Conservation (phyloP, 2,888 invertebrate species). For the Aphrophora alni region DNA sequence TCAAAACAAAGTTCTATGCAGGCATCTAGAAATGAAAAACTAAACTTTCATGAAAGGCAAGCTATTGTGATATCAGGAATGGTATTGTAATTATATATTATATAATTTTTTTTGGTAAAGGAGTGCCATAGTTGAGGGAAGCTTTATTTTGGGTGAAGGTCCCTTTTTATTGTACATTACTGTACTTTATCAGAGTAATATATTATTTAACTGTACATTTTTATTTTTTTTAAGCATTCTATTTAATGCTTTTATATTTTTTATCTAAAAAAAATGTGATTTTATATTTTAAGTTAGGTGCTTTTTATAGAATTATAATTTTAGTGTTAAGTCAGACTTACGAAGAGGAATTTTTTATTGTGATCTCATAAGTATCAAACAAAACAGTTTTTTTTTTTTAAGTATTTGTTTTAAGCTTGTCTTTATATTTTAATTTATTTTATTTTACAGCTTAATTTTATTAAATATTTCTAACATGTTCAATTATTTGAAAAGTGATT, state of each 20-base stretch:
- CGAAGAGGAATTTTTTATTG: background rate
- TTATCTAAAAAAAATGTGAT: background rate
- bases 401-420: background rate
- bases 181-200: constrained; percentile 1
- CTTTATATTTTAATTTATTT: background rate
- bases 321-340: background rate
- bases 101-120: background rate
- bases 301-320: background rate
- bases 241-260: background rate
- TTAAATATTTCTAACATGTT: background rate
- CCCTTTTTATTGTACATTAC: constrained; percentile 2
- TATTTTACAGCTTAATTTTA: background rate
- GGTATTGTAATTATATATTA: background rate
- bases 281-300: constrained; percentile 7
- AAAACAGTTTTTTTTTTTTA: background rate
- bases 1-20: too few relatives aligned
- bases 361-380: background rate
- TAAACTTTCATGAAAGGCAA: too few relatives aligned
- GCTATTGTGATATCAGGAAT: too few relatives aligned
- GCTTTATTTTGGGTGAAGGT: background rate
- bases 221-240: background rate
- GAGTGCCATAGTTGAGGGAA: background rate
- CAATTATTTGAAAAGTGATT: too few relatives aligned
- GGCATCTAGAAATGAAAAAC: too few relatives aligned
- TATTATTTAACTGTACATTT: background rate